A percentile compares a stretch with the other conserved stretches of the same genome.
Evolutionary conservation across 2,888 invertebrate genomes (phyloP).

Genomic region (Drosophila picticornis): DNA sequence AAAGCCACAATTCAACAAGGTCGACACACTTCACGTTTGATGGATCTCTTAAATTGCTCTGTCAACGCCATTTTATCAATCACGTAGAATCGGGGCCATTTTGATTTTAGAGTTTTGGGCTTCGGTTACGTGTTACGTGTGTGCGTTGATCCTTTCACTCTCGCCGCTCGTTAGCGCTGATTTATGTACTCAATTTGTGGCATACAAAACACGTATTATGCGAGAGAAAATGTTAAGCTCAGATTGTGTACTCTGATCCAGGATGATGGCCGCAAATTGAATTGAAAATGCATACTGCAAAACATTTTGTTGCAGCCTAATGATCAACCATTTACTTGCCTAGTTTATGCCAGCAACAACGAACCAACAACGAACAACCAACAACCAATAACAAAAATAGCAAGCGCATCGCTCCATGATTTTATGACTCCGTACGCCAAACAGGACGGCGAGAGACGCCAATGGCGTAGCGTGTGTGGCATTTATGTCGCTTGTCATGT

Average conservation of each 20-base stretch:
- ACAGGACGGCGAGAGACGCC: conserved; percentile 50
- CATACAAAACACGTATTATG: conserved; percentile 56
- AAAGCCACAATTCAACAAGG: conserved; percentile 19
- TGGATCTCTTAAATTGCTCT: conserved; percentile 6
- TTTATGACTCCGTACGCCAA: conserved; percentile 54
- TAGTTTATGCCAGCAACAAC: conserved; percentile 63
- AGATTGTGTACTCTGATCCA: conserved; percentile 53
- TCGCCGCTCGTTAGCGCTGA: conserved; percentile 62
- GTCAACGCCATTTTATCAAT: conserved; percentile 69
- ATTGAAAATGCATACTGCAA: conserved; percentile 71
- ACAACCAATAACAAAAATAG: conserved; percentile 55
- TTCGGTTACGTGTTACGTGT: conserved; percentile 49
- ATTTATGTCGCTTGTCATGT: conserved; percentile 70
- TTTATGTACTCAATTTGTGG: conserved; percentile 67
- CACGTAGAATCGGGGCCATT: conserved; percentile 73
- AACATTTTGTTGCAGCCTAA: conserved; percentile 81
- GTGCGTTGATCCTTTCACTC: conserved; percentile 6
- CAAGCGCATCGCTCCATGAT: conserved; percentile 66
- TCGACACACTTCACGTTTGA: conserved; percentile 29
- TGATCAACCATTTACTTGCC: conserved; percentile 65
- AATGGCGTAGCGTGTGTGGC: conserved; percentile 68
- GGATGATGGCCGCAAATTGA: conserved; percentile 72
- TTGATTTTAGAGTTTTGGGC: conserved; percentile 25
- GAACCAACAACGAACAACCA: conserved; percentile 44
- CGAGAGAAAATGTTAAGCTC: conserved; percentile 37